Evolutionary conservation across 2,113 vertebrate genomes (phyloP).

Genomic region (Phycodurus eques): DNA sequence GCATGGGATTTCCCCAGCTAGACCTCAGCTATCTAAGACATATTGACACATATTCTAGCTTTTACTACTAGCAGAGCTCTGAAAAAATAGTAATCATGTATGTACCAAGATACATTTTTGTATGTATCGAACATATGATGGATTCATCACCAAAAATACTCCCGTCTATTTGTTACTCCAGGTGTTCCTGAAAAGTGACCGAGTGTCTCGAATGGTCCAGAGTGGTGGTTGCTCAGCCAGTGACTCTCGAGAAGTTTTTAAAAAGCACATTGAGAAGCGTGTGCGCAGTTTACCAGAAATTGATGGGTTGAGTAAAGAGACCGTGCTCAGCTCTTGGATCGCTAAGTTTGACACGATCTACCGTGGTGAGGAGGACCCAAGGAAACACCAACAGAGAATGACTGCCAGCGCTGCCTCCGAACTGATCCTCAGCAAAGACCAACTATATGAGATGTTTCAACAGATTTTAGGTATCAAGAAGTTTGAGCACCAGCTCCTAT

Average conservation of each 20-base stretch:
- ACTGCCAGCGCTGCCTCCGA: conserved; percentile 93
- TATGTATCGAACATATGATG: too few relatives aligned
- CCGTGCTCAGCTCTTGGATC: conserved; percentile 96
- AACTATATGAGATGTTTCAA: conserved; percentile 99
- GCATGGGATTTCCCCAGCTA: too few relatives aligned
- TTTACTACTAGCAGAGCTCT: too few relatives aligned
- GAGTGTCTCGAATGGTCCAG: conserved; percentile 94
- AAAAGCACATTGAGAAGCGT: conserved; percentile 98
- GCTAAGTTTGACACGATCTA: conserved; percentile 98
- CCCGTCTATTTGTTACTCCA: conserved; percentile 44
- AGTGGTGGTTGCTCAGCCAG: conserved; percentile 93
- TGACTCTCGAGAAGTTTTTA: conserved; percentile 95
- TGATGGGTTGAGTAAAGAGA: conserved; percentile 97
- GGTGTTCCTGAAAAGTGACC: conserved; percentile 97
- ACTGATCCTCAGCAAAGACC: conserved; percentile 98
- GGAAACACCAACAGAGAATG: conserved; percentile 95
- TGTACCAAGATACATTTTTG: too few relatives aligned
- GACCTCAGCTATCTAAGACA: too few relatives aligned
- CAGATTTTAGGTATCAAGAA: conserved; percentile 97
- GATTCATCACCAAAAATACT: background rate
- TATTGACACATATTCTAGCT: too few relatives aligned
- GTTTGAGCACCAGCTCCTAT: conserved; percentile 97
- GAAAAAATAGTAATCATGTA: too few relatives aligned
- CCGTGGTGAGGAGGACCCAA: conserved; percentile 92
- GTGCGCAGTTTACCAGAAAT: conserved; percentile 96